phyloP scores from a whole-genome alignment of 1,140 invertebrate genomes.

The Homarus americanus region DNA sequence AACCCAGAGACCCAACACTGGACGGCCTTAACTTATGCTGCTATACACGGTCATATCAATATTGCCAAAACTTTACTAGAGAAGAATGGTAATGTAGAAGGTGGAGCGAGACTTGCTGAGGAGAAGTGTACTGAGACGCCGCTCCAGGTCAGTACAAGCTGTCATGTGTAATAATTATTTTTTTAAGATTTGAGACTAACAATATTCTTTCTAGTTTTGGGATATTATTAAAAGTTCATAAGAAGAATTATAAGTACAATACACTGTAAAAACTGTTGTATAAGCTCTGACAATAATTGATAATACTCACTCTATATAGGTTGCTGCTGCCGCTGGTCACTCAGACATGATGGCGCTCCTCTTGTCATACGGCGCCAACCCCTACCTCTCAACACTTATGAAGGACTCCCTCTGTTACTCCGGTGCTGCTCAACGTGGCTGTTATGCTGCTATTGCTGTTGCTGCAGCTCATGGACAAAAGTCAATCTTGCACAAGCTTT shows the following conservation, averaged over 20 bases:
- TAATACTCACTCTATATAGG: conserved; percentile 72
- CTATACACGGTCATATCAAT: conserved; percentile 80
- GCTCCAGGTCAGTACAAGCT: conserved; percentile 82
- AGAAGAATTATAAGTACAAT: no score
- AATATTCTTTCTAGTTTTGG: no score
- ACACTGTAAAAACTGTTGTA: no score
- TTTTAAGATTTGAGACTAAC: no score
- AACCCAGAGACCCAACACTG: conserved; percentile 88
- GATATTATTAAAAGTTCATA: no score
- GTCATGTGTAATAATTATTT: not conserved
- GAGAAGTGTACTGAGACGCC: conserved; percentile 92
- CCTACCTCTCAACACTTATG: conserved; percentile 89
- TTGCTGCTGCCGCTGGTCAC: conserved; percentile 89
- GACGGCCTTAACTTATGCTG: conserved; percentile 87
- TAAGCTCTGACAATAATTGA: conserved; percentile 1
- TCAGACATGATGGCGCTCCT: conserved; percentile 89
- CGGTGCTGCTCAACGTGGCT: conserved; percentile 84
- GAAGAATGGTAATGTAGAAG: conserved; percentile 90
- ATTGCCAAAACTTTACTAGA: conserved; percentile 84
- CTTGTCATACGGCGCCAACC: conserved; percentile 89
- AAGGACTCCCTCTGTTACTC: conserved; percentile 91
- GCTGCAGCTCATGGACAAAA: conserved; percentile 91
- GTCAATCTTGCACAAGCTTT: conserved; percentile 86
- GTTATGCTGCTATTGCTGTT: conserved; percentile 88
- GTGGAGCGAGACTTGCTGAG: conserved; percentile 87